A percentile compares a stretch with the other conserved stretches of the same genome.
Conservation (phyloP, 2,113 vertebrate genomes). For the Pipra filicauda region DNA sequence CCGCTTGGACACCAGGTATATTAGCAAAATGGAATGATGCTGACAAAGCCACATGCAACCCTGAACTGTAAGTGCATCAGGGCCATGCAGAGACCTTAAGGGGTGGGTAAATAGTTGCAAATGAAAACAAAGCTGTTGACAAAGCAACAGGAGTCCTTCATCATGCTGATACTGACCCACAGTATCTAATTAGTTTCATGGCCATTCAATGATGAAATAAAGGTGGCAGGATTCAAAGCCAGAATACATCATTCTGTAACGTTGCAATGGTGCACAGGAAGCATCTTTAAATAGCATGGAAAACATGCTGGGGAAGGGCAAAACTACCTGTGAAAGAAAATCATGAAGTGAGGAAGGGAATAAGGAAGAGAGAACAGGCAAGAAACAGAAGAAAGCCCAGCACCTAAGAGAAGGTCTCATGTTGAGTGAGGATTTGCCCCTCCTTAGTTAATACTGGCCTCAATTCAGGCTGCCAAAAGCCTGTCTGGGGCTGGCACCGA, state of each 20-base stretch:
- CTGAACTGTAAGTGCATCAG: neutral
- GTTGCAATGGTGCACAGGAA: neutral
- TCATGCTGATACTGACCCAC: neutral
- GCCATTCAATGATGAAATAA: neutral
- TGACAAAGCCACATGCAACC: neutral
- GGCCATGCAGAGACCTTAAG: neutral
- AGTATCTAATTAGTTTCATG: neutral
- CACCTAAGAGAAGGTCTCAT: neutral
- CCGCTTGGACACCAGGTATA: neutral
- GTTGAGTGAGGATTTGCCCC: neutral
- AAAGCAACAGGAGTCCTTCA: neutral
- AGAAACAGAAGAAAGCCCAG: neutral
- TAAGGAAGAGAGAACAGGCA: neutral
- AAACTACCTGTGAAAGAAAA: neutral
- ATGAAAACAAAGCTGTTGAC: neutral
- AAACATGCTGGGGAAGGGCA: neutral
- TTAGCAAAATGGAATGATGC: neutral
- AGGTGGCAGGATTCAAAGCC: neutral
- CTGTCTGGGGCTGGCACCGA: neutral
- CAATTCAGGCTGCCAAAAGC: neutral
- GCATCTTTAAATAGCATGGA: neutral
- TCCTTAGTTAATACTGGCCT: neutral
- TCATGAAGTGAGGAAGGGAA: neutral
- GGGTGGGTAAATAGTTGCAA: neutral
- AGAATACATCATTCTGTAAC: neutral